phyloP scores from a whole-genome alignment of 2,888 invertebrate genomes.

The Athrips mouffetella region DNA sequence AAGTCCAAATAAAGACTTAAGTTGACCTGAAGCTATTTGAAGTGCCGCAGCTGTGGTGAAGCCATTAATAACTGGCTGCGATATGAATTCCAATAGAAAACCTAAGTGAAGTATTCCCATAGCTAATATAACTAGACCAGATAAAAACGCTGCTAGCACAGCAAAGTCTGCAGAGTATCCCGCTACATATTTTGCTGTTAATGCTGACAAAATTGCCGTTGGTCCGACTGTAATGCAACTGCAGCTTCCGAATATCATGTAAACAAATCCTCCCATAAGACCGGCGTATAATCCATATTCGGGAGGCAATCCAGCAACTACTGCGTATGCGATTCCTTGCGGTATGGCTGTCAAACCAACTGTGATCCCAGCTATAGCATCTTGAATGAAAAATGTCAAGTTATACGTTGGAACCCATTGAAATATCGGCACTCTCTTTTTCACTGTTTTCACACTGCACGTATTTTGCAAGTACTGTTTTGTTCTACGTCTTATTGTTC shows the following conservation, averaged over 20 bases:
- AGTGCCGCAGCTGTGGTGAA: constrained; percentile 93
- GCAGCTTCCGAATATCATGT: constrained; percentile 91
- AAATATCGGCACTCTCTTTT: constrained; percentile 81
- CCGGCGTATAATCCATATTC: constrained; percentile 93
- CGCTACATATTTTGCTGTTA: constrained; percentile 83
- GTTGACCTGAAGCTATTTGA: constrained; percentile 90
- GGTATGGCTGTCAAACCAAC: constrained; percentile 90
- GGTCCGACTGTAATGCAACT: constrained; percentile 88
- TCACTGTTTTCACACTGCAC: constrained; percentile 60
- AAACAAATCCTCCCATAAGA: constrained; percentile 93
- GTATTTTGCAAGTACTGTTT: constrained; percentile 36
- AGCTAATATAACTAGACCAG: constrained; percentile 83
- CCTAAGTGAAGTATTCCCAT: constrained; percentile 88
- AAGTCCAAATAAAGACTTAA: constrained; percentile 85
- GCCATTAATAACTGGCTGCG: constrained; percentile 88
- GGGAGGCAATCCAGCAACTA: constrained; percentile 84
- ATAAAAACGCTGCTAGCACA: constrained; percentile 83
- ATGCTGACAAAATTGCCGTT: constrained; percentile 92
- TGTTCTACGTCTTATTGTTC: constrained; percentile 16
- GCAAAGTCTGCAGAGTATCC: constrained; percentile 83
- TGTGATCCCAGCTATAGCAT: constrained; percentile 90
- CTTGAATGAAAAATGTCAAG: constrained; percentile 81
- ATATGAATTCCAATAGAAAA: constrained; percentile 91
- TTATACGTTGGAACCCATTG: constrained; percentile 87
- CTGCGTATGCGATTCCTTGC: constrained; percentile 90